These are phyloP conservation scores for Zaprionus taronus DNA, from an alignment of 1,140 invertebrate genomes.

Conservation along the genomic window DNA sequence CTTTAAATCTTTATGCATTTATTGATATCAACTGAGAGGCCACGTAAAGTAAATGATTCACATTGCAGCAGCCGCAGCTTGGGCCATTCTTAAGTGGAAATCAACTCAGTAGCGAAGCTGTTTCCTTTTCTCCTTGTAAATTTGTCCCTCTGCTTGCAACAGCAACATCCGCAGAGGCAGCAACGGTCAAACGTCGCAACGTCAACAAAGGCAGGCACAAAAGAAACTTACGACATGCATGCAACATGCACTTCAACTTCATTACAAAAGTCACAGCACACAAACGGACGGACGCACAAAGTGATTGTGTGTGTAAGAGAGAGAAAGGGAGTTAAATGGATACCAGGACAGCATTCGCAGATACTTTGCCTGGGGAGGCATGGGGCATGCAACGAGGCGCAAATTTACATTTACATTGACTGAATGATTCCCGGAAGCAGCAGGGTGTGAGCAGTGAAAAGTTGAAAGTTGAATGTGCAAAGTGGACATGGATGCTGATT, in stretches of 20 bases:
- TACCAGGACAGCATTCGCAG: conserved; percentile 17
- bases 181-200: conserved; percentile 61
- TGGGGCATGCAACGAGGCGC: conserved; percentile 61
- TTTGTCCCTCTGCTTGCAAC: conserved; percentile 38
- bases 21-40: background rate
- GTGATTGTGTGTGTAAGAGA: background rate
- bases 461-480: conserved; percentile 17
- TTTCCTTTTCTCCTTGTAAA: conserved; percentile 9
- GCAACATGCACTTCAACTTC: conserved; percentile 71
- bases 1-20: background rate
- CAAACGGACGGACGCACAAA: background rate
- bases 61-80: background rate
- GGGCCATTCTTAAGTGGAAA: background rate
- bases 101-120: background rate
- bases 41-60: background rate
- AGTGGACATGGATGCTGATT: conserved; percentile 65
- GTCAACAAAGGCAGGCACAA: conserved; percentile 67
- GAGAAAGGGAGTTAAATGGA: conserved; percentile 32
- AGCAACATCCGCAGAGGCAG: conserved; percentile 4
- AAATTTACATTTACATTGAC: conserved; percentile 83
- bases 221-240: conserved; percentile 26
- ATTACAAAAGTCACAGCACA: conserved; percentile 64
- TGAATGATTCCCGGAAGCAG: conserved; percentile 61
- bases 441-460: conserved; percentile 13
- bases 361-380: background rate